phyloP scores from a whole-genome alignment of 2,888 invertebrate genomes.

The Lymantria dispar region DNA sequence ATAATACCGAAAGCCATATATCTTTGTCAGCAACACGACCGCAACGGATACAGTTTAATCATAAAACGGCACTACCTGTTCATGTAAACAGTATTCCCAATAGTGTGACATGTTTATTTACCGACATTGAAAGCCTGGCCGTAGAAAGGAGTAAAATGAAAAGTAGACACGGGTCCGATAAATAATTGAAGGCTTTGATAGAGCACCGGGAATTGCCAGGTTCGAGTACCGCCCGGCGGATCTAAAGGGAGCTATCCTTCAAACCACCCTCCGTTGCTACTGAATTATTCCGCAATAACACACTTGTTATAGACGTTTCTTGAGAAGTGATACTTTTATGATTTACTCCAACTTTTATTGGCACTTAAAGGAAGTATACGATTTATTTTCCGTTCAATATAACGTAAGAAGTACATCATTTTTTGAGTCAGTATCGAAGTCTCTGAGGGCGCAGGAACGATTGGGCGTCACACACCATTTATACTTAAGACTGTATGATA shows the following conservation, averaged over 20 bases:
- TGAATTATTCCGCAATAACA: constrained; percentile 82
- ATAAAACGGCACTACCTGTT: constrained; percentile 46
- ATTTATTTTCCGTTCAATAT: constrained; percentile 81
- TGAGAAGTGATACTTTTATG: constrained; percentile 81
- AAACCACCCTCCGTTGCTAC: constrained; percentile 70
- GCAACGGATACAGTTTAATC: constrained; percentile 55
- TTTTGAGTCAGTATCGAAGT: constrained; percentile 66
- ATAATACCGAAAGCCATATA: constrained; percentile 45
- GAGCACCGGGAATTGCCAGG: constrained; percentile 74
- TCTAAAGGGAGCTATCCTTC: constrained; percentile 78
- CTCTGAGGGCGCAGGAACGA: constrained; percentile 53
- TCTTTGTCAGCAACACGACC: constrained; percentile 49
- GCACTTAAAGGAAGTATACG: constrained; percentile 82
- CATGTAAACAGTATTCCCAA: constrained; percentile 65
- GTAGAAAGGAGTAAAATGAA: constrained; percentile 78
- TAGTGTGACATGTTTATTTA: constrained; percentile 71
- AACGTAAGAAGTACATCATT: constrained; percentile 77
- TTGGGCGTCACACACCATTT: constrained; percentile 68
- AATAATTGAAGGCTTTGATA: constrained; percentile 81
- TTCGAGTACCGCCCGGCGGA: constrained; percentile 53
- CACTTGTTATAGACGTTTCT: constrained; percentile 81
- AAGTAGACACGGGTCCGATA: constrained; percentile 82
- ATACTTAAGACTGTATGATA: constrained; percentile 40
- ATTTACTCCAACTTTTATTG: constrained; percentile 83
- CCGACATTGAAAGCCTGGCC: constrained; percentile 62